Evolutionary conservation across 2,797 vertebrate species (phyloP), one percentile per base, ranked within the genome.

Genomic region (Poeciliopsis infans): DNA sequence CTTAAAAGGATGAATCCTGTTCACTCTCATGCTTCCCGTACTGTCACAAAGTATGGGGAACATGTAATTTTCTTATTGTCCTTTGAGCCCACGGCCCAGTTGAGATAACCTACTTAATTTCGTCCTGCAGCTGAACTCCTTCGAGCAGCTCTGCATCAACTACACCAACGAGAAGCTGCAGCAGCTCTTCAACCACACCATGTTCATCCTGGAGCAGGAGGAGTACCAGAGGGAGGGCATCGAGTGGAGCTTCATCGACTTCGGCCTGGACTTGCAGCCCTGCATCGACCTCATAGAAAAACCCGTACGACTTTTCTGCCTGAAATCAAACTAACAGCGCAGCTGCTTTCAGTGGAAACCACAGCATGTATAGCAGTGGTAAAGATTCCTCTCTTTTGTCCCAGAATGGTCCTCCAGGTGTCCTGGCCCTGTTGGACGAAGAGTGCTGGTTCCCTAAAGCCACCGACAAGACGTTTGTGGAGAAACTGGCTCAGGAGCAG

Each of bases 381-480:
- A 13, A 47, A 20, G 47, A 39, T 79, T 77, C 20, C 18, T 71
- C 74, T 39, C 3, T 64, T 2, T 75, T 25, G 5, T 80, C 39
- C 18, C 88, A 99, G 98, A 95, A 97, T 0, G 96, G 97, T 82
- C 98, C 98, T 80, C 98, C 98, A 1, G 98, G 98, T 1, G 96
- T 99, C 79, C 84, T 99, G 85, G 97, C 98, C 7, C 93, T 99
- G 84, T 93, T 99, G 93, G 98, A 99, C 87, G 98, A 99, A 86
- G 98, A 99, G 88, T 99, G 98, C 91, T 99, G 97, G 98, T 99
- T 99, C 90, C 98, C 98, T 20, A 99, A 99, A 95, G 98, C 98
- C 85, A 99, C 98, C 7, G 98, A 99, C 91, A 98, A 98, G 94
- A 96, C 94, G 1, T 99, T 99, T 91, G 98, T 99, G 89, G 98